Conservation (phyloP, 2,888 invertebrate genomes). For the Lampropteryx suffumata region DNA sequence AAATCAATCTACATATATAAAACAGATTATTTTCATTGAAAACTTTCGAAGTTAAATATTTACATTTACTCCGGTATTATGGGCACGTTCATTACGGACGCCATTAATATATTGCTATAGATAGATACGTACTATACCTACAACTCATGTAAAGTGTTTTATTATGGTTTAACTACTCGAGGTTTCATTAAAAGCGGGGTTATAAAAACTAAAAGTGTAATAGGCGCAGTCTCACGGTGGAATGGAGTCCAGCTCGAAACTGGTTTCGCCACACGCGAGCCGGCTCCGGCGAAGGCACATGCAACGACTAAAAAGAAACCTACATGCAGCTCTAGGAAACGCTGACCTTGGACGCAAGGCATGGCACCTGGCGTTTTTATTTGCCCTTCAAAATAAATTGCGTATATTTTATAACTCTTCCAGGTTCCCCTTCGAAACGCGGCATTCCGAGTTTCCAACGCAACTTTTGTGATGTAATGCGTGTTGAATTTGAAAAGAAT, state of each 20-base stretch:
- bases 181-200: constrained; percentile 49
- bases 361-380: constrained; percentile 81
- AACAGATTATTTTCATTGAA: constrained; percentile 9
- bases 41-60: constrained; percentile 15
- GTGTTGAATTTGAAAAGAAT: constrained; percentile 42
- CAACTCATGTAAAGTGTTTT: constrained; percentile 40
- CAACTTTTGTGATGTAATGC: constrained; percentile 52
- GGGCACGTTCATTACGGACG: constrained; percentile 22
- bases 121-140: constrained; percentile 41
- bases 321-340: constrained; percentile 82
- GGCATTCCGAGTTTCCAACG: constrained; percentile 28
- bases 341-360: constrained; percentile 79
- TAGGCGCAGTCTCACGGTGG: constrained; percentile 66
- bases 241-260: constrained; percentile 72
- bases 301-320: constrained; percentile 80
- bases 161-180: constrained; percentile 46
- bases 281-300: constrained; percentile 71
- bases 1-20: background rate
- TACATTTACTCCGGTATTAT: constrained; percentile 14
- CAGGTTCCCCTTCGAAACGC: constrained; percentile 36
- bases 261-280: constrained; percentile 79
- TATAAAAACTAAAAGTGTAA: constrained; percentile 63
- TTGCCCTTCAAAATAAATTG: constrained; percentile 74
- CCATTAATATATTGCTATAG: constrained; percentile 33
- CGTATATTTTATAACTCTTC: constrained; percentile 70